Evolutionary conservation across 2,797 vertebrate genomes (phyloP), one percentile per base, ranked within the genome.

Genomic region (Alfaro cultratus): DNA sequence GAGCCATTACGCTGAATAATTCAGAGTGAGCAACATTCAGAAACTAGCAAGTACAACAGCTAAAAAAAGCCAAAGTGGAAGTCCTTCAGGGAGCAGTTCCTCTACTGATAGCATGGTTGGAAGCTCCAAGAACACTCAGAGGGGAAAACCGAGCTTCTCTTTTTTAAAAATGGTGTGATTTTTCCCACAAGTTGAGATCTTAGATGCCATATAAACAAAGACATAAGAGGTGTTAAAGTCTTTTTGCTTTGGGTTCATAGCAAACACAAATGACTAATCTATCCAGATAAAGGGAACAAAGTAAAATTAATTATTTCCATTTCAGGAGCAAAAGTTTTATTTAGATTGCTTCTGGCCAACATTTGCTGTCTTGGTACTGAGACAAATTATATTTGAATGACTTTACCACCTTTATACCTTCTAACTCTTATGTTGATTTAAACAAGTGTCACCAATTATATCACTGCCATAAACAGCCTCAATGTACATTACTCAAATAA

Each of bases 101-200:
- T 84, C 79, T 78, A 29, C 55, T 57, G 43, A 75, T 29, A 51
- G 81, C 78, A 13, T 60, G 21, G 9, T 29, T n/a, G 23, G 3
- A 85, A 73, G 53, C 8, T 73, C 41, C 31, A 53, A 75, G 55
- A 46, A 43, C 8, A 80, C n/a, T 45, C 57, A 70, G 34, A 82
- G 41, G 26, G 85, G 76, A 62, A 93, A 88, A 81, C 3, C 70
- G 39, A 55, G 83, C 78, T 81, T 87, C 74, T 85, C 55, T 77
- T 16, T 16, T 62, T 53, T 9, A 8, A 86, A 62, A 26, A 70
- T 13, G 70, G 18, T 36, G 23, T 36, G 34, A 46, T 29, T 7
- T 16, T 46, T 68, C 23, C 73, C 39, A 70, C 2, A 70, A 72
- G 39, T 74, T n/a, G 10, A 1, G 26, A 64, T 62, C 2, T 57